Evolutionary conservation across 2,797 vertebrate genomes (phyloP), one percentile per base, ranked within the genome.

Genomic region (Alfaro cultratus): DNA sequence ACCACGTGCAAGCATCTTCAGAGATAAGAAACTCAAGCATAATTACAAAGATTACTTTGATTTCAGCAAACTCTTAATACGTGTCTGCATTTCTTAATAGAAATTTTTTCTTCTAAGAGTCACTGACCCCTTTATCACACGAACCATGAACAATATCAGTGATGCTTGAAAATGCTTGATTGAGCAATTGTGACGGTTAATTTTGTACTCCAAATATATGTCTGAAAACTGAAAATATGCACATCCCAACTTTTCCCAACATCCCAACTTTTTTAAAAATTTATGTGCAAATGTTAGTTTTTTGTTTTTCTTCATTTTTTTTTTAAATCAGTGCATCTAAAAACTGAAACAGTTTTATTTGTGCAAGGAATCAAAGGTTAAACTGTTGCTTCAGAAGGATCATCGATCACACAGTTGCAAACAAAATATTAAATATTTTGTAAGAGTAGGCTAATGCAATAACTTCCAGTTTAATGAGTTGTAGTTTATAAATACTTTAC

Each of bases 11-110:
- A 91, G 92, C 87, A 90, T 87, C 84, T 88, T 91, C 86, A 86
- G 74, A 89, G 90, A 94, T 95, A 94, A 95, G 91, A 88, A 89
- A 91, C 91, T 80, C 73, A 78, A 68, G 84, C 87, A 90, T 95
- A 93, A 95, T 95, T 95, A 85, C 86, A 90, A 89, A 92, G 92
- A 95, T 94, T 93, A 93, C 87, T 93, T 94, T 89, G 85, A 93
- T 93, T 94, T 90, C 90, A 87, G 87, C 79, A 79, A 90, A 86
- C 88, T 87, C 75, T 34, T 92, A 76, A 82, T 91, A 83, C 84
- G 86, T 86, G 77, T 89, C 86, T 86, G 80, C 76, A 75, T 70
- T 73, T 88, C 84, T 91, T 92, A 93, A 94, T 92, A 93, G 90
- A 89, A 85, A 82, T 87, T 23, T 43, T 84, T 83, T 89, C 71